Percentiles rank a stretch among this genome's conserved stretches.
phyloP scores from a whole-genome alignment of 2,113 vertebrate genomes.

The Neoarius graeffei region DNA sequence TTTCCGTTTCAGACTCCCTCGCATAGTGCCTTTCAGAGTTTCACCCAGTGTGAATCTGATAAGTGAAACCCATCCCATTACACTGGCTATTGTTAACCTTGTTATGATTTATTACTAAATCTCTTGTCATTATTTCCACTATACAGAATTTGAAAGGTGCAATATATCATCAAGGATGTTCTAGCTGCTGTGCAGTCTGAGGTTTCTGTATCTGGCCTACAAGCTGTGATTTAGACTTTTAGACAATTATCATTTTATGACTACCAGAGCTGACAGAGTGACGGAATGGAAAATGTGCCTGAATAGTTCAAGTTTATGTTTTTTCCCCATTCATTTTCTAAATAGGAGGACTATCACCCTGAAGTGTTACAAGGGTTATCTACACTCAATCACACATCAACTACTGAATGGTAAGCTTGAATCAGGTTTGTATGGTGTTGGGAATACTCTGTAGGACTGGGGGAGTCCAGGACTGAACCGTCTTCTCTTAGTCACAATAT shows the following conservation, averaged over 20 bases:
- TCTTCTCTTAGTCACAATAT: background rate
- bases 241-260: background rate
- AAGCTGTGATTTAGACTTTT: background rate
- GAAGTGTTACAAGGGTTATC: background rate
- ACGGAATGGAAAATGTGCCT: background rate
- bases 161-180: constrained; percentile 2
- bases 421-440: background rate
- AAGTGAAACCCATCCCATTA: constrained; percentile 35
- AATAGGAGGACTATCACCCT: background rate
- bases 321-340: background rate
- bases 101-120: constrained; percentile 34
- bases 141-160: constrained; percentile 9
- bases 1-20: constrained; percentile 15
- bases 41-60: constrained; percentile 18
- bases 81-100: constrained; percentile 17
- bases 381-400: background rate
- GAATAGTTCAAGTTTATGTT: background rate
- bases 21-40: constrained; percentile 21
- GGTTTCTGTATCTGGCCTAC: background rate
- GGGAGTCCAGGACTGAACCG: background rate
- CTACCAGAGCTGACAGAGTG: background rate
- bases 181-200: background rate
- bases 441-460: background rate
- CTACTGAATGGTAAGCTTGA: background rate
- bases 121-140: constrained; percentile 9